Evolutionary conservation across 2,888 invertebrate genomes (phyloP).

Genomic region (Caprella mutica): DNA sequence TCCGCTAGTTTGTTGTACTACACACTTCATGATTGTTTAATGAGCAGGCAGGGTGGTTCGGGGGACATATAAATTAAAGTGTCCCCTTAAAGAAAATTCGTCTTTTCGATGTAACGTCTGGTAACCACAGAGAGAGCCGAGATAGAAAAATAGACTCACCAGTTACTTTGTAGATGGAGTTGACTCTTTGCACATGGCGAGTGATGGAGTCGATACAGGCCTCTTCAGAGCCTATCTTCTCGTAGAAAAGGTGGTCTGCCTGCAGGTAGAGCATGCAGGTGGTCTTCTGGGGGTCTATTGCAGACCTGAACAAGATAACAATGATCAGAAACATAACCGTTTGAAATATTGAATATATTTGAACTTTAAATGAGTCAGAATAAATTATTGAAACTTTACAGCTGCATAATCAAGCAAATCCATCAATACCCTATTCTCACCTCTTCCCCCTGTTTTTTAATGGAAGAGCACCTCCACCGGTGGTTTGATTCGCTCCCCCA

Average conservation of each 20-base stretch:
- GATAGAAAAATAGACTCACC: conserved; percentile 40
- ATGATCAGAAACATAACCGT: neutral
- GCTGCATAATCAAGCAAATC: too few relatives aligned
- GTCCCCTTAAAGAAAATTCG: too few relatives aligned
- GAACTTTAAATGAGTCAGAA: neutral
- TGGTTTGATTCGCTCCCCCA: too few relatives aligned
- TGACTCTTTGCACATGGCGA: conserved; percentile 83
- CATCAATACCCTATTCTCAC: too few relatives aligned
- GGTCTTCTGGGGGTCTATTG: conserved; percentile 69
- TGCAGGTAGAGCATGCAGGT: conserved; percentile 92
- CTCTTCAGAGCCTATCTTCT: conserved; percentile 84
- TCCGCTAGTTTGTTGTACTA: too few relatives aligned
- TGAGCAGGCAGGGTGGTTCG: too few relatives aligned
- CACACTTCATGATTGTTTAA: too few relatives aligned
- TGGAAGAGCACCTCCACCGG: too few relatives aligned
- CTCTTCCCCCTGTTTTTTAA: too few relatives aligned
- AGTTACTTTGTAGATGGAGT: conserved; percentile 45
- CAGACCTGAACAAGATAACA: conserved; percentile 10
- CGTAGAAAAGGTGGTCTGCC: conserved; percentile 91
- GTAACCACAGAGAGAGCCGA: too few relatives aligned
- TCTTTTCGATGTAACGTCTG: too few relatives aligned
- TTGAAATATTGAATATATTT: neutral
- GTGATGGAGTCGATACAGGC: conserved; percentile 93
- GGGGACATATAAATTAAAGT: too few relatives aligned
- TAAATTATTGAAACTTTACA: neutral